Conservation (phyloP, 2,888 invertebrate species). For the Allophyes oxyacanthae region DNA sequence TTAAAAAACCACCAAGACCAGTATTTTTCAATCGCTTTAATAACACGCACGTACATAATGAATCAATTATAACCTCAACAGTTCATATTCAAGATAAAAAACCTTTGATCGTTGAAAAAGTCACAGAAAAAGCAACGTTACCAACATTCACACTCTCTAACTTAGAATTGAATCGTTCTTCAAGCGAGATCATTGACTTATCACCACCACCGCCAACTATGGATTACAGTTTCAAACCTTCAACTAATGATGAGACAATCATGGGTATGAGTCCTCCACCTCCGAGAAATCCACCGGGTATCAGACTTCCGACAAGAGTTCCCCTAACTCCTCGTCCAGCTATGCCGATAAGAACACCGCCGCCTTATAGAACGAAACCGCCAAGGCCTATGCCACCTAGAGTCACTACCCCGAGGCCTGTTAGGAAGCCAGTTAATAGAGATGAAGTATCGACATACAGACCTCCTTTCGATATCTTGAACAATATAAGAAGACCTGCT, state of each 20-base stretch:
- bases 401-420: constrained; percentile 71
- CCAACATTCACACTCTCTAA: constrained; percentile 76
- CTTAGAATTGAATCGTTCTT: constrained; percentile 71
- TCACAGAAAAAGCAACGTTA: constrained; percentile 71
- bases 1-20: constrained; percentile 68
- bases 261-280: constrained; percentile 89
- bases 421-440: constrained; percentile 73
- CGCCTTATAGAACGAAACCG: constrained; percentile 77
- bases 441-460: constrained; percentile 84
- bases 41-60: constrained; percentile 67
- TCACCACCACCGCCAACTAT: constrained; percentile 86
- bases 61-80: constrained; percentile 85
- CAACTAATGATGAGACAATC: constrained; percentile 84
- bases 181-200: constrained; percentile 83
- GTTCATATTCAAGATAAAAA: constrained; percentile 83
- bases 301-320: constrained; percentile 69
- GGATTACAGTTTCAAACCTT: constrained; percentile 81
- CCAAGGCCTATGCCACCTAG: constrained; percentile 75
- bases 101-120: constrained; percentile 78
- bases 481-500: constrained; percentile 77
- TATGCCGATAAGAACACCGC: constrained; percentile 73
- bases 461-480: constrained; percentile 78
- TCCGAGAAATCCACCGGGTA: constrained; percentile 71
- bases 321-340: constrained; percentile 74
- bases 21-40: constrained; percentile 65